phyloP scores from a whole-genome alignment of 1,140 invertebrate genomes.

The Drosophila watanabei region DNA sequence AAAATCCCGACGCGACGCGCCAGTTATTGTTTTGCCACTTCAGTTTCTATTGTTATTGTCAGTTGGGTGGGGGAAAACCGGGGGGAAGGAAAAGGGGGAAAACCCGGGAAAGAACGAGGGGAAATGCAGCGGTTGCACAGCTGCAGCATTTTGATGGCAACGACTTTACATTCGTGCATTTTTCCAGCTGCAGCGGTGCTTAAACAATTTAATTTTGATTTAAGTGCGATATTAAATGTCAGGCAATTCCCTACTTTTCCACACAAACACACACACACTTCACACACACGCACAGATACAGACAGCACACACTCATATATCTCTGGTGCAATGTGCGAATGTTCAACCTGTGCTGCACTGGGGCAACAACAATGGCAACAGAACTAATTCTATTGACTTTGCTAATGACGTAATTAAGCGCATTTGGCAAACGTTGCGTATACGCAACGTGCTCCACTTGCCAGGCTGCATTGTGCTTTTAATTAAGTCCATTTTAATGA shows the following conservation, averaged over 20 bases:
- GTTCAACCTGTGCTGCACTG: background rate
- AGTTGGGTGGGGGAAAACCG: slow-evolving; percentile 35
- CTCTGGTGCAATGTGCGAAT: slow-evolving; percentile 24
- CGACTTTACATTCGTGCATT: slow-evolving; percentile 69
- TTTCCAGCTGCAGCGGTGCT: slow-evolving; percentile 46
- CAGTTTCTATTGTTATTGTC: slow-evolving; percentile 83
- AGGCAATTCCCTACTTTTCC: slow-evolving; percentile 31
- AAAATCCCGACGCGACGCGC: slow-evolving; percentile 71
- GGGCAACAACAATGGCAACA: slow-evolving; percentile 40
- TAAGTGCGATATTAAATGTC: slow-evolving; percentile 74
- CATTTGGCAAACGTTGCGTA: slow-evolving; percentile 69
- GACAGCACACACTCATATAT: background rate
- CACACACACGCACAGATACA: background rate
- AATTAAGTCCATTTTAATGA: slow-evolving; percentile 79
- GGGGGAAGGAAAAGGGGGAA: background rate
- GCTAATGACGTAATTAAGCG: slow-evolving; percentile 83
- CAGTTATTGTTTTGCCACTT: slow-evolving; percentile 83
- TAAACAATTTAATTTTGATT: slow-evolving; percentile 83
- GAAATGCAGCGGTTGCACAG: slow-evolving; percentile 23
- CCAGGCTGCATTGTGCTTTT: slow-evolving; percentile 61
- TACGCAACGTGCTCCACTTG: slow-evolving; percentile 58
- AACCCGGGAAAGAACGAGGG: background rate
- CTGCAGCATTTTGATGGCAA: slow-evolving; percentile 63
- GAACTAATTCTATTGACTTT: slow-evolving; percentile 82
- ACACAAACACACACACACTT: background rate